phyloP scores from a whole-genome alignment of 1,140 invertebrate genomes.

The Caenorhabditis tropicalis region DNA sequence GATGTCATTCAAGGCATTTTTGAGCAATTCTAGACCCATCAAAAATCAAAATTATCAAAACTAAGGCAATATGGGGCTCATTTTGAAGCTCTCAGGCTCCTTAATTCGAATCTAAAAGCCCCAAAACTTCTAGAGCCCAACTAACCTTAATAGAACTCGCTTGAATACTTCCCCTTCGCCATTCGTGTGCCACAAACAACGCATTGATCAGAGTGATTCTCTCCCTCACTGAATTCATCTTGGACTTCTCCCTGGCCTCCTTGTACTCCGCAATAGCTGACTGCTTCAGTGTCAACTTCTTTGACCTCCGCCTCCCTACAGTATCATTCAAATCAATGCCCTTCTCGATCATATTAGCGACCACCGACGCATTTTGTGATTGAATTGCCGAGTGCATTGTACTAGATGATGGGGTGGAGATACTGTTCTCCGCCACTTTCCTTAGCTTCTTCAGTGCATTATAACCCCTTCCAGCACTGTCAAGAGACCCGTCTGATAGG shows the following conservation, averaged over 20 bases:
- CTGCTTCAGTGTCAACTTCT: constrained; percentile 33
- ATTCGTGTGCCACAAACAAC: constrained; percentile 43
- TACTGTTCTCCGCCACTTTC: neutral
- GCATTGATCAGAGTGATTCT: constrained; percentile 46
- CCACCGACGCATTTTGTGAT: constrained; percentile 27
- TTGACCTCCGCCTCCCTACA: neutral
- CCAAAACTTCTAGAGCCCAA: neutral
- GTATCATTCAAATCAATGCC: constrained; percentile 48
- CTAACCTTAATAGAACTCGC: constrained; percentile 4
- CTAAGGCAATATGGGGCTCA: no score
- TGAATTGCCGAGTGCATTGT: constrained; percentile 32
- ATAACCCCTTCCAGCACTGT: constrained; percentile 48
- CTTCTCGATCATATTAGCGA: constrained; percentile 45
- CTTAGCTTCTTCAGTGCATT: constrained; percentile 1
- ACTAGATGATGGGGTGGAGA: constrained; percentile 25
- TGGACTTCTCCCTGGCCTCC: constrained; percentile 28
- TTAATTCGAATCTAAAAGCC: neutral
- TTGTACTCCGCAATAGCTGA: constrained; percentile 31
- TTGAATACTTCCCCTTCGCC: constrained; percentile 19
- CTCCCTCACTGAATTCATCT: constrained; percentile 32
- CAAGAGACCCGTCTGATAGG: constrained; percentile 28
- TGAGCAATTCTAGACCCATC: no score
- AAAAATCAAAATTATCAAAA: no score
- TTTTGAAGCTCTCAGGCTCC: no score
- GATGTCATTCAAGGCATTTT: no score